Base-by-base conservation (phyloP, 2,797 vertebrate genomes). In the Myripristis jacobus region DNA sequence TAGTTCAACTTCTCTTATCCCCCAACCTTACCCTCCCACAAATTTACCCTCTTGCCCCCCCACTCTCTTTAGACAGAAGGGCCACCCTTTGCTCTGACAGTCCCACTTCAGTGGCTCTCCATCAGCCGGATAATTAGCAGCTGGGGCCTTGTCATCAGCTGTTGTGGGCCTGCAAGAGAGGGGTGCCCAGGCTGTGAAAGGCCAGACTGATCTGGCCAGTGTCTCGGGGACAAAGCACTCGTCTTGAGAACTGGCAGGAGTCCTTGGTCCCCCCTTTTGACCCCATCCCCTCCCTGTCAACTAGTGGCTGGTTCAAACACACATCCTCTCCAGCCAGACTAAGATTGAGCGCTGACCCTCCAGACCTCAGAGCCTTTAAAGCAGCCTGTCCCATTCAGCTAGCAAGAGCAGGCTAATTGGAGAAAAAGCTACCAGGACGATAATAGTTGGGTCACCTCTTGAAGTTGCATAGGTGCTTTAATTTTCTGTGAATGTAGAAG, bases 71-170 rank as follows among this genome's bases (percentile, higher is more conserved):
- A 77, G 77, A 87, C 87, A 89, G 81, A 88, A 90, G 83, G 86
- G 82, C 87, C 85, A 79, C 89, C 89, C 84, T 71, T 86, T 3
- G 73, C 75, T 89, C 81, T 76, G 82, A 91, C 90, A 91, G 90
- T 87, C 84, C 82, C 89, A 92, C 91, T 93, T 89, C 86, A 92
- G 75, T 87, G 87, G 85, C 92, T 87, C 90, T 93, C 90, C 86
- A 90, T 94, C 92, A 91, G 87, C 90, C 88, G 78, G 84, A 92
- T 93, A 94, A 94, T 93, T 91, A 92, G 91, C 92, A 91, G 91
- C 91, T 91, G 91, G 87, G 88, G 76, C 84, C 89, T 89, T 88
- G 90, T 87, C 85, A 84, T 92, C 88, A 91, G 87, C 90, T 93
- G 92, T 85, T 90, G 87, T 77, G 74, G 82, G 80, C 59, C 75